These are phyloP conservation scores for Cygnus buccinator DNA, from an alignment of 2,113 vertebrate genomes.

Conservation along the genomic window DNA sequence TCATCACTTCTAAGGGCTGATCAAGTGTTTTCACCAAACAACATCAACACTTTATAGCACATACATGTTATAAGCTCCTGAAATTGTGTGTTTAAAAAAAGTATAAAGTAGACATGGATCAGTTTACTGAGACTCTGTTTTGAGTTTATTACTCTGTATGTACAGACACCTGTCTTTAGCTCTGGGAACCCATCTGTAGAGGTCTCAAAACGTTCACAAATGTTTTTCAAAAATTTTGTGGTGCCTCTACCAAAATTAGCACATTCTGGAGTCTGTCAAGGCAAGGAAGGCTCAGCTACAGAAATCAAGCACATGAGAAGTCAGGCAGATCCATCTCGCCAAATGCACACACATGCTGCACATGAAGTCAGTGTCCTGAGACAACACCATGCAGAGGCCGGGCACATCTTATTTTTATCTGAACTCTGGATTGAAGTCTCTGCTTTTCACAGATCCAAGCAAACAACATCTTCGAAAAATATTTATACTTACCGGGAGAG, in stretches of 20 bases:
- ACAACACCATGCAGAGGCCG: background rate
- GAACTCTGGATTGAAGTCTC: background rate
- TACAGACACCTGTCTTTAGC: background rate
- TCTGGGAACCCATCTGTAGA: background rate
- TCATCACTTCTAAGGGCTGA: background rate
- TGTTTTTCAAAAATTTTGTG: background rate
- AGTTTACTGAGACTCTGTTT: background rate
- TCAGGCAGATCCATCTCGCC: background rate
- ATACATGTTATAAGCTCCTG: background rate
- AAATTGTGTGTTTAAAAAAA: background rate
- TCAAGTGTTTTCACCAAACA: background rate
- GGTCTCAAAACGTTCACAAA: background rate
- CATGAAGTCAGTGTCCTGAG: accelerated
- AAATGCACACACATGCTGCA: background rate
- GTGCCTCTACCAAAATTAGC: background rate
- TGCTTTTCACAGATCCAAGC: background rate
- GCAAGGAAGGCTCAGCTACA: background rate
- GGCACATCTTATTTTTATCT: background rate
- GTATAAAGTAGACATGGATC: background rate
- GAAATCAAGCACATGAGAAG: background rate
- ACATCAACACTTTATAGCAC: background rate
- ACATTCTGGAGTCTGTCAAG: background rate
- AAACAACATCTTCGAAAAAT: background rate
- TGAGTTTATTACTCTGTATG: background rate
- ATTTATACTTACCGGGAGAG: constrained; percentile 89